Percentiles rank a stretch among this genome's conserved stretches.
Evolutionary conservation across 2,888 invertebrate species (phyloP).

Genomic region (Clanis bilineata): DNA sequence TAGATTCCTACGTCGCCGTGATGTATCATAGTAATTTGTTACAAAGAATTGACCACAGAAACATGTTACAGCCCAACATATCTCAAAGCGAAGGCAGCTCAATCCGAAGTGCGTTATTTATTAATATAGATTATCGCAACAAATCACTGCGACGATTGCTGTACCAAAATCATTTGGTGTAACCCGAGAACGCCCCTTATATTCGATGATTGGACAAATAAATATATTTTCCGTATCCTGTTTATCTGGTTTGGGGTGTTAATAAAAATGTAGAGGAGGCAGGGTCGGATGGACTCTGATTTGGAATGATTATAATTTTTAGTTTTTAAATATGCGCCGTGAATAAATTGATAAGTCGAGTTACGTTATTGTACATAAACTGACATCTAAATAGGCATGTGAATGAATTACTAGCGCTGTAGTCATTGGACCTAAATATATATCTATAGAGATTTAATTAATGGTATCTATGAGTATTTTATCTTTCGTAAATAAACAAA

Average conservation of each 20-base stretch:
- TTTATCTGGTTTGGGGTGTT: conserved; percentile 79
- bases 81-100: conserved; percentile 68
- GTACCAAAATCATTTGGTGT: conserved; percentile 74
- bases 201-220: conserved; percentile 81
- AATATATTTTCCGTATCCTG: conserved; percentile 82
- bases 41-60: conserved; percentile 4
- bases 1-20: neutral
- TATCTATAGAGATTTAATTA: no score
- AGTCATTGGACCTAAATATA: no score
- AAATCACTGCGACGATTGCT: conserved; percentile 73
- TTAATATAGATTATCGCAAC: conserved; percentile 78
- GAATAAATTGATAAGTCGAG: no score
- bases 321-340: no score
- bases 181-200: conserved; percentile 79
- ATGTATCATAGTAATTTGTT: conserved; percentile 14
- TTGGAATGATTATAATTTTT: neutral
- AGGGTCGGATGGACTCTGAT: conserved; percentile 28
- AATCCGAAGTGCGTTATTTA: conserved; percentile 78
- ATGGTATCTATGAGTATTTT: no score
- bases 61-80: conserved; percentile 28
- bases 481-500: no score
- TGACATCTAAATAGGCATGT: no score
- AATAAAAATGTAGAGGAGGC: conserved; percentile 78
- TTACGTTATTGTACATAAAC: no score
- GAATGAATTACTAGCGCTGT: neutral